Base-by-base conservation (phyloP, 2,888 invertebrate genomes). In the Frankliniella fusca region DNA sequence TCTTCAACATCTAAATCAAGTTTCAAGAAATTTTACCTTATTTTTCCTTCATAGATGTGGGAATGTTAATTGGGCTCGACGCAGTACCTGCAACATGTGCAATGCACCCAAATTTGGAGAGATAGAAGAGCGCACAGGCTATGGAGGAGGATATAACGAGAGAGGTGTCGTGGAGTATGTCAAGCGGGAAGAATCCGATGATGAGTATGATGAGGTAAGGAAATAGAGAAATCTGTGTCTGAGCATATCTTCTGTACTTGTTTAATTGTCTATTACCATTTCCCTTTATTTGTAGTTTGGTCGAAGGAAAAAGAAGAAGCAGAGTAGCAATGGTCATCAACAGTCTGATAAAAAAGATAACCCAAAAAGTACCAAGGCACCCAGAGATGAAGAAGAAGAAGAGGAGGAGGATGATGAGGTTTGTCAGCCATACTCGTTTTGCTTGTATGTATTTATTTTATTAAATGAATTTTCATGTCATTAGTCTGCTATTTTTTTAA, bases 31-130 rank as follows among this genome's bases (percentile, higher is more conserved):
- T 76, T 80, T 48, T n/a, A n/a, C 12, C 28, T 82, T 81, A 79
- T 80, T 48, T 15, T 81, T 81, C 81, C 81, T 83, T 84, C 65
- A 23, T 70, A 91, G 90, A 88, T 99, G 99, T 90, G 98, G 98
- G n/a, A 99, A 99, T 89, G 99, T 99, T 18, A 99, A 99, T 89
- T 98, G 98, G 99, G 98, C 99, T 48, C 91, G 98, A 84, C 91
- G 99, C 82, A 94, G 94, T 87, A 96, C 95, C 82, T 99, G 99
- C 89, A 99, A 99, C 89, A 96, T 99, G 90, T 99, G 99, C 89
- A 99, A 98, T 90, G 97, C 98, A 8, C 98, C 99, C 0, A 98
- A 98, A 89, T 96, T 97, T 88, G 97, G 96, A 27, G 97, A 98
- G 89, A 94, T 97, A 83, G 93, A 96, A 88, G 93, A 94, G 86